Base-by-base conservation (phyloP, 1,140 invertebrate species). In the Drosophila littoralis region DNA sequence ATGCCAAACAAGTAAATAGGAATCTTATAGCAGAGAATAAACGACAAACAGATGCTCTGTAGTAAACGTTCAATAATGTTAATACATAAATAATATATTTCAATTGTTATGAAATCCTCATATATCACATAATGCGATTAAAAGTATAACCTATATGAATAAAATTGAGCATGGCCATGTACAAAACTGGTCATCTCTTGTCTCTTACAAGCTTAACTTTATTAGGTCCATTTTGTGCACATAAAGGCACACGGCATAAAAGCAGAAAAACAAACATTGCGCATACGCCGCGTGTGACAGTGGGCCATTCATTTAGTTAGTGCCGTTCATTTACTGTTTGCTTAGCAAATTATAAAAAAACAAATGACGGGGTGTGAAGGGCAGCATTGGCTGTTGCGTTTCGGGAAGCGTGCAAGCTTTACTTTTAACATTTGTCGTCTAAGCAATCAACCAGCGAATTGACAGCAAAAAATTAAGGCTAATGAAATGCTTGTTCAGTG, bases 401-500 rank as follows among this genome's bases (percentile, higher is more conserved):
- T 32, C 17, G 7, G 17, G 36, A 40, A 68, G 36, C 33, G 9
- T 43, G 13, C 42, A 22, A 60, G 51, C 48, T 33, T 59, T 68
- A 51, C 51, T 46, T 38, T 46, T 32, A 43, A 50, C 66, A 36
- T 60, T 33, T 33, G 51, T 45, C 38, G 35, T 46, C 54, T 43
- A 45, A 59, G 40, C 66, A 68, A 68, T 67, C 70, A 68, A 59
- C 68, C 50, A 48, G 64, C 69, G 61, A 72, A 22, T 48, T 42
- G 48, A 46, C 76, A 77, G 67, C 59, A 60, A 79, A 57, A 57
- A 86, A 86, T 81, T 85, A 60, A 28, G 71, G 82, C 82, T 86
- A 85, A 85, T 85, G 82, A 85, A 86, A 85, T 81, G 79, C 82
- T 81, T 85, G 75, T 86, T 79, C 76, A 81, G 75, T 79, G 71